These are phyloP conservation scores for Drosophila setosimentum DNA, from an alignment of 2,888 invertebrate species.

Conservation along the genomic window DNA sequence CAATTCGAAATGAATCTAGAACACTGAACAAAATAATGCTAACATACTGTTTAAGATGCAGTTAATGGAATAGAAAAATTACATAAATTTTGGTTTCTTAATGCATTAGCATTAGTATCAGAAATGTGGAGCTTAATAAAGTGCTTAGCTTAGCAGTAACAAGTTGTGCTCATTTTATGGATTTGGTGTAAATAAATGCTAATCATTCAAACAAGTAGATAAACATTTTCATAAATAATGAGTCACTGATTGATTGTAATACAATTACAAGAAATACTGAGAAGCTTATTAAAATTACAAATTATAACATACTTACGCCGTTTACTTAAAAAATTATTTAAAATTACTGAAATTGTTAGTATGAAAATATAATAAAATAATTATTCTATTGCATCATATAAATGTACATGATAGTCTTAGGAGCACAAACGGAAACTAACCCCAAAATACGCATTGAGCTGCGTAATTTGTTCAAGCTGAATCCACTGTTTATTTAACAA, in stretches of 20 bases:
- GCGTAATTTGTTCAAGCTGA: slow-evolving; percentile 5
- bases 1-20: slow-evolving; percentile 27
- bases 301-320: background rate
- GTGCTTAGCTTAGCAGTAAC: background rate
- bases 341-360: background rate
- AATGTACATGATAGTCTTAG: background rate
- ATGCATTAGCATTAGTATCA: background rate
- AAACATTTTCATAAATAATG: too few species aligned
- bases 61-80: background rate
- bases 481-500: slow-evolving; percentile 2
- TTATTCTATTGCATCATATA: background rate
- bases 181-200: background rate
- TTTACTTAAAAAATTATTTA: background rate
- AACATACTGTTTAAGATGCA: background rate
- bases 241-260: too few species aligned
- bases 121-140: background rate
- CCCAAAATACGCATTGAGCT: slow-evolving; percentile 6
- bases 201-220: too few species aligned
- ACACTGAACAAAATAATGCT: slow-evolving; percentile 13
- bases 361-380: background rate
- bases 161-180: background rate
- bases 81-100: background rate
- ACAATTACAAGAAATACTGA: background rate
- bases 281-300: background rate
- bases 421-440: background rate